phyloP scores from a whole-genome alignment of 2,797 vertebrate genomes.

The Spinibarbus caldwelli region DNA sequence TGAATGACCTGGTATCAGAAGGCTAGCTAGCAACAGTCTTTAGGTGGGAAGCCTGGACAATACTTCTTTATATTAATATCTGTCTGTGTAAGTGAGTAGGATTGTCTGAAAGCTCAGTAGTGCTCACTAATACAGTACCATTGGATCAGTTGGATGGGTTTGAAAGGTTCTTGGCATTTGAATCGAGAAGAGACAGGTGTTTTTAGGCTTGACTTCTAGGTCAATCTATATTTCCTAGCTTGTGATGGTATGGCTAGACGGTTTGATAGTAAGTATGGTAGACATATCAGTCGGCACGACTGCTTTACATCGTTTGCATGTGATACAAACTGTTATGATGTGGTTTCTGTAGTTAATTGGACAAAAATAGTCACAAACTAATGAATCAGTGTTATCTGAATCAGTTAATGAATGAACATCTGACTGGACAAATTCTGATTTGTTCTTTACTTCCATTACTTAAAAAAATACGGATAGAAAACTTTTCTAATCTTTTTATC shows the following conservation, averaged over 20 bases:
- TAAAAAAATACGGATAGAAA: neutral
- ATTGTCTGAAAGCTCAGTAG: neutral
- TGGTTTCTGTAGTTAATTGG: neutral
- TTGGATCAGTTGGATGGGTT: neutral
- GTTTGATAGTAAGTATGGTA: neutral
- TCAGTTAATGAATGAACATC: neutral
- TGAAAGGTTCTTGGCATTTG: neutral
- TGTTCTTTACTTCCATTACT: neutral
- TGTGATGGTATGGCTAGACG: neutral
- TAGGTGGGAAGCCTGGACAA: conserved; percentile 17
- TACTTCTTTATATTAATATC: neutral
- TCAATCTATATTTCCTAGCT: too few relatives aligned
- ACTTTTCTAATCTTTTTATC: neutral
- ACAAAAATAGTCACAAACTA: neutral
- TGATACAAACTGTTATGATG: neutral
- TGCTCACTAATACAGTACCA: neutral
- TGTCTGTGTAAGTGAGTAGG: neutral
- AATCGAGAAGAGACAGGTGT: neutral
- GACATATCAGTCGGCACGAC: neutral
- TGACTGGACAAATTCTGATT: neutral
- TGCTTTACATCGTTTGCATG: neutral
- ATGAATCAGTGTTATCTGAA: neutral
- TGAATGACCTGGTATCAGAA: conserved; percentile 45
- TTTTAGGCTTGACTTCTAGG: conserved; percentile 11
- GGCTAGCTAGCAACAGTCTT: conserved; percentile 31